Conservation (phyloP, 2,797 vertebrate genomes). For the Esox lucius region DNA sequence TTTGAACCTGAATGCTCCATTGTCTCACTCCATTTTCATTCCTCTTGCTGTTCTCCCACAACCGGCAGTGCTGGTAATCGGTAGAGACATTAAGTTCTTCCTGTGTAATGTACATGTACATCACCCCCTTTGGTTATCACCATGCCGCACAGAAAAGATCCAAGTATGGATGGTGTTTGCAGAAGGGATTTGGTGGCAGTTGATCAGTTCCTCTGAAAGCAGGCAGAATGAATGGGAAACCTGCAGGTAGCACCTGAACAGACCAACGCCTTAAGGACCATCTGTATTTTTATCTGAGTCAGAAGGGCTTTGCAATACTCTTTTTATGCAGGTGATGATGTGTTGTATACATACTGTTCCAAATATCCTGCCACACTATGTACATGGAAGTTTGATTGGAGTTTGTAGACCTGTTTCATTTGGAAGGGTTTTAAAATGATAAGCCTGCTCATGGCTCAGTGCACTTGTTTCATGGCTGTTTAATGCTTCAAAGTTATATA, state of each 20-base stretch:
- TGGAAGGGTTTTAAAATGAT: not conserved
- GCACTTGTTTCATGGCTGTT: not conserved
- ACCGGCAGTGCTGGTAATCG: conserved; percentile 66
- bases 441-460: not conserved
- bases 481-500: not conserved
- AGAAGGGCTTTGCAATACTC: too few species aligned
- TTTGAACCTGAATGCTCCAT: conserved; percentile 61
- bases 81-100: conserved; percentile 49
- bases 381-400: too few species aligned
- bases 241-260: not conserved
- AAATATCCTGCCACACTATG: too few species aligned
- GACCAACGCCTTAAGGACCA: not conserved
- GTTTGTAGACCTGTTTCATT: not conserved
- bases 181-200: conserved; percentile 44
- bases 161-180: conserved; percentile 64
- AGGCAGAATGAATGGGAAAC: conserved; percentile 2
- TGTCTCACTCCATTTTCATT: conserved; percentile 72
- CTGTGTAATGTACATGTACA: conserved; percentile 59
- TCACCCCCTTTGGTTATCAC: conserved; percentile 52
- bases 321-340: too few species aligned
- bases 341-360: too few species aligned
- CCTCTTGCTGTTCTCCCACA: conserved; percentile 57
- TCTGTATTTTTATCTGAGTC: not conserved
- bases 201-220: conserved; percentile 59
- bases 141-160: conserved; percentile 47